Base-by-base conservation (phyloP, 2,113 vertebrate species). In the Grammomys dolichurus region DNA sequence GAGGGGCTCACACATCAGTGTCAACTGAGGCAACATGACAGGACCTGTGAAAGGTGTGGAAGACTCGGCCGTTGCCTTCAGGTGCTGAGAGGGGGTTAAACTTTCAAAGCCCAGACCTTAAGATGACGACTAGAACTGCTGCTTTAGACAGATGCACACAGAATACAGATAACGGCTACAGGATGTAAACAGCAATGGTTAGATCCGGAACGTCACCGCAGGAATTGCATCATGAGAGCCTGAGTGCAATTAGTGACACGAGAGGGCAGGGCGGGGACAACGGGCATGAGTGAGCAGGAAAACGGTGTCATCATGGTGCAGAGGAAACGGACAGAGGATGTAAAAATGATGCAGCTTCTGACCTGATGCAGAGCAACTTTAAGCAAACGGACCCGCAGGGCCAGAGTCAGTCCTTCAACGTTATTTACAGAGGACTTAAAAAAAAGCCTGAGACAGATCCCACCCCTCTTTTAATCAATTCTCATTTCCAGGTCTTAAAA, bases 261-360 rank as follows among this genome's bases (percentile, higher is more conserved):
- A 90, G 70, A 67, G 31, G 88, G 96, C 84, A 87, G 96, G 96
- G 63, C 82, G 93, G 94, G 76, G 97, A 97, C 95, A 90, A 87
- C 94, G 95, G 96, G 97, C 95, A 95, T 95, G 95, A 93, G 92
- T 80, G 96, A 98, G 98, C 97, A 91, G 97, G 92, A 97, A 96
- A 97, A 96, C 93, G 89, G 87, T 70, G 87, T 97, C 96, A 97
- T 95, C 97, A 96, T 97, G 98, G 95, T 94, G 98, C 97, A 93
- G 89, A 98, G 97, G 97, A 97, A 97, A 89, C 77, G 90, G 97
- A 97, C 91, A 97, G 91, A 98, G 96, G 96, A 95, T 93, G 9
- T 97, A 97, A 98, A 98, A 98, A 98, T 98, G 98, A 98, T 98
- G 98, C 97, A 97, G 96, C 97, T 98, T 98, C 96, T 95, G 98